Base-by-base conservation (phyloP, 2,888 invertebrate genomes). In the Polydrusus tereticollis region DNA sequence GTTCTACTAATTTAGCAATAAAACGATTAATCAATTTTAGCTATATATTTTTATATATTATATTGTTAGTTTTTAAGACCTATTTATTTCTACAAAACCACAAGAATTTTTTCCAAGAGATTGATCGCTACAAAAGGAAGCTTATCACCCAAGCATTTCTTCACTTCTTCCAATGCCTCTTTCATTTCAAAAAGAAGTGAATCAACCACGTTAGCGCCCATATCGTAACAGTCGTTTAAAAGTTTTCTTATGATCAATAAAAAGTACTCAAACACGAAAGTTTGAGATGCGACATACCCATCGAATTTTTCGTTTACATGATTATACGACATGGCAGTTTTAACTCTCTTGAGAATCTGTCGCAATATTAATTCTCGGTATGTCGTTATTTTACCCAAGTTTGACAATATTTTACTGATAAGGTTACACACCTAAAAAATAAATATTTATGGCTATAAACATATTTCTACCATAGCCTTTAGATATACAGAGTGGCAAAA, bases 331-430 rank as follows among this genome's bases (percentile, higher is more conserved):
- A 41, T 38, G 6, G 38, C 23, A 55, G 18, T 41, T 33, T 64
- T 52, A 1, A 64, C 14, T 33, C 14, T 21, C 23, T 38, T 64
- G n/a, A 64, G 50, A 6, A 64, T 36, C 18, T 52, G 55, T 21
- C 41, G 33, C 23, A 52, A 6, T 23, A 64, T 41, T 7, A 23
- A 4, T 20, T 64, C 55, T 1, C 41, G n/a, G 14, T 38, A 64
- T 1, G 7, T 12, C n/a, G 14, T 8, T 2, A 14, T 14, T 4
- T 38, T 64, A 0, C 55, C 36, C n/a, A 64, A 20, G 6, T 55
- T 41, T 23, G 23, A 55, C n/a, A 64, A 5, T 4, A 64, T 64
- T 36, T 21, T 38, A 4, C 55, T 52, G 6, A 64, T 64, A n/a
- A 38, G 14, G 52, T 52, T 47, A 43, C 29, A 29, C 0, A 63